Percentiles rank a stretch among this genome's conserved stretches.
Conservation (phyloP, 2,797 vertebrate genomes). For the Anomalospiza imberbis region DNA sequence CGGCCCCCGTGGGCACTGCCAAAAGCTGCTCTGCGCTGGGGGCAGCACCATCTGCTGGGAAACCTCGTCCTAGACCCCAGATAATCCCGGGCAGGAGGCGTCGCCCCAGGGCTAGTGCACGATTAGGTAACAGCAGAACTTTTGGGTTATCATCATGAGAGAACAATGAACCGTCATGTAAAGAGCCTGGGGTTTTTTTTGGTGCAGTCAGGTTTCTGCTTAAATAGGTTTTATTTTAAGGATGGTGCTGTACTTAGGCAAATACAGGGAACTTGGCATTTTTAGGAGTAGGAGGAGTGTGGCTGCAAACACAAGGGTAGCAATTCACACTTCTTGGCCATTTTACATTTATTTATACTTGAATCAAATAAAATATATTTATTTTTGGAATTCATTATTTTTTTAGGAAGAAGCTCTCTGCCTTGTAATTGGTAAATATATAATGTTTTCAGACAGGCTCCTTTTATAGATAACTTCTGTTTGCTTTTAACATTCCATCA, state of each 20-base stretch:
- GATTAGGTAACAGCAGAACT: neutral
- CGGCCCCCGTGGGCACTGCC: neutral
- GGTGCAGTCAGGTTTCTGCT: neutral
- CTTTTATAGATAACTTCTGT: neutral
- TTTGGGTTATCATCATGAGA: neutral
- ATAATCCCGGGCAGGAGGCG: neutral
- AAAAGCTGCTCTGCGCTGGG: neutral
- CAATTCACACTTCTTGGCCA: neutral
- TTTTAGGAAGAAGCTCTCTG: neutral
- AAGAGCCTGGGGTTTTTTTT: neutral
- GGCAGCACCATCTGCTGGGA: conserved; percentile 64
- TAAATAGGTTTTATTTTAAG: neutral
- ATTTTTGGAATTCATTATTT: rapidly evolving
- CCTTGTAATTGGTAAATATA: neutral
- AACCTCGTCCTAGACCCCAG: neutral
- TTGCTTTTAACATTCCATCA: neutral
- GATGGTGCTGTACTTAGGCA: neutral
- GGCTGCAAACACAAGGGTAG: neutral
- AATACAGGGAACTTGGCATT: neutral
- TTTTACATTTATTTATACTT: neutral
- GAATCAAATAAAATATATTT: neutral
- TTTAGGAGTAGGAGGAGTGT: neutral
- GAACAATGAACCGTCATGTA: neutral
- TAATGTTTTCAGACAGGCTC: neutral
- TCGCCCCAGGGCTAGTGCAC: neutral